Percentiles rank a stretch among this genome's conserved stretches.
Evolutionary conservation across 2,888 invertebrate genomes (phyloP).

Genomic region (Limnephilus auricula): DNA sequence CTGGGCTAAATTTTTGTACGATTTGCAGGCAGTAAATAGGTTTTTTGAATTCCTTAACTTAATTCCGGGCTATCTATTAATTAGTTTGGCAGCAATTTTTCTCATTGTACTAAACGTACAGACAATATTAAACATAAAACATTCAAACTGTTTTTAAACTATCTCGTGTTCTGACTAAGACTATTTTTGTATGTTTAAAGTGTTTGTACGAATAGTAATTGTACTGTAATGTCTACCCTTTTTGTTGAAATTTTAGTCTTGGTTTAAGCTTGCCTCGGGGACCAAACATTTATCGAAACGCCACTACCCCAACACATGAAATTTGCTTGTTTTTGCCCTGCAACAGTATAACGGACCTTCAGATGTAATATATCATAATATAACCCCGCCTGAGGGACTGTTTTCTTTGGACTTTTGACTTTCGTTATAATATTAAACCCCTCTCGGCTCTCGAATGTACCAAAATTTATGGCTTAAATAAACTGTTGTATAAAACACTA

Average conservation of each 20-base stretch:
- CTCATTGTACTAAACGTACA: no score
- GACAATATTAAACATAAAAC: no score
- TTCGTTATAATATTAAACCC: constrained; percentile 28
- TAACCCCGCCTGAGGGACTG: neutral
- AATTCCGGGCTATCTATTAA: no score
- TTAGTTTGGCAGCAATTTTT: no score
- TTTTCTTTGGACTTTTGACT: constrained; percentile 6
- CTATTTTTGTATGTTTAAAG: neutral
- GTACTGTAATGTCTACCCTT: no score
- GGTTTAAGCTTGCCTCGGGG: neutral
- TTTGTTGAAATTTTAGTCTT: neutral
- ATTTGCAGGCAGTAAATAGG: no score
- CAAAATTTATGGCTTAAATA: constrained; percentile 7
- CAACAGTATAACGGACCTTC: constrained; percentile 27
- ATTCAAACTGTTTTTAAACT: no score
- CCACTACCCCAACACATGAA: constrained; percentile 11
- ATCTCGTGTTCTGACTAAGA: no score
- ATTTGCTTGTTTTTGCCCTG: constrained; percentile 32
- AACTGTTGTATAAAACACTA: neutral
- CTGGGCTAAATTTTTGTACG: no score
- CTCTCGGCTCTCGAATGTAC: neutral
- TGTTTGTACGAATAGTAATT: no score
- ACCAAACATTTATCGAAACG: neutral
- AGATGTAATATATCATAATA: constrained; percentile 28
- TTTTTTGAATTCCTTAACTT: no score